Conservation (phyloP, 2,888 invertebrate species). For the Cryptus viduatorius region DNA sequence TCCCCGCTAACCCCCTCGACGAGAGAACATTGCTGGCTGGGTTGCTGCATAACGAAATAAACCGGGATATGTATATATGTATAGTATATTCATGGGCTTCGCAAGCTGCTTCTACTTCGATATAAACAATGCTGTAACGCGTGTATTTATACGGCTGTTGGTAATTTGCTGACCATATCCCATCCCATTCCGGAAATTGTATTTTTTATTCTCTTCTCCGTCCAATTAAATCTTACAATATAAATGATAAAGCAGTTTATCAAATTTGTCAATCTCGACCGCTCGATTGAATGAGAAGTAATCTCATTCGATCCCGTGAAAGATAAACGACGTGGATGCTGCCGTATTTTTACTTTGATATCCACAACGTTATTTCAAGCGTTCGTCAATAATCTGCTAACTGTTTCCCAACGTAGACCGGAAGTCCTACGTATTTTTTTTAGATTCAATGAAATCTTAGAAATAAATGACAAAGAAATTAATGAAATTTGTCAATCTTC, state of each 20-base stretch:
- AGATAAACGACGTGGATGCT: slow-evolving; percentile 29
- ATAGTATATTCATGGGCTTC: slow-evolving; percentile 34
- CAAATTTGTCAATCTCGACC: not conserved
- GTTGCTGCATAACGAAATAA: slow-evolving; percentile 37
- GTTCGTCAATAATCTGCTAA: too few relatives aligned
- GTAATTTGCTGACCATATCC: slow-evolving; percentile 12
- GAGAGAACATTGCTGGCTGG: not conserved
- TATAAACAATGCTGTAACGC: not conserved
- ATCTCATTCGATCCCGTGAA: not conserved
- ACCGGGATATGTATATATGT: slow-evolving; percentile 10
- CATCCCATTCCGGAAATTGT: not conserved
- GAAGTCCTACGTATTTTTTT: not conserved
- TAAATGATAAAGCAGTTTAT: not conserved
- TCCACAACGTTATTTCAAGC: too few relatives aligned
- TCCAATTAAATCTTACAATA: slow-evolving; percentile 2
- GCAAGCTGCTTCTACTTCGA: not conserved
- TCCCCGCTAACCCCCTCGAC: not conserved
- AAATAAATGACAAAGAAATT: not conserved
- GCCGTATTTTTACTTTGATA: too few relatives aligned
- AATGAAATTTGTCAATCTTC: not conserved
- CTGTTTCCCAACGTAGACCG: not conserved
- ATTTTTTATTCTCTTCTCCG: not conserved
- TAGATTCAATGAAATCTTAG: not conserved
- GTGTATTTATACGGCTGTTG: slow-evolving; percentile 2
- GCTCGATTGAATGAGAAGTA: slow-evolving; percentile 13